Conservation (phyloP, 2,113 vertebrate genomes). For the Deroptyus accipitrinus region DNA sequence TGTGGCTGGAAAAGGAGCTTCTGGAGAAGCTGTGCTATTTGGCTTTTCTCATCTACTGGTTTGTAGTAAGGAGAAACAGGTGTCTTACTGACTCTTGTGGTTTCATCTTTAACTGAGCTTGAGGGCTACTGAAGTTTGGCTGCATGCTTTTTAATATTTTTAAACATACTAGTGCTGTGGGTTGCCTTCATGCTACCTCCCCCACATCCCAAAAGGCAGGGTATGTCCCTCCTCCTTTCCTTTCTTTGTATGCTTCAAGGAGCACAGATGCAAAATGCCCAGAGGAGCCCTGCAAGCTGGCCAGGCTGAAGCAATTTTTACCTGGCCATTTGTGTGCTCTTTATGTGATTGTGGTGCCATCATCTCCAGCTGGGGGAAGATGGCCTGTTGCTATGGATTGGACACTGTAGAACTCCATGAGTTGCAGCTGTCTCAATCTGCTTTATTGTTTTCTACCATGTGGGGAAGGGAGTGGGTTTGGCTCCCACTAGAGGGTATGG, state of each 20-base stretch:
- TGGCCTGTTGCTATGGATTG: background rate
- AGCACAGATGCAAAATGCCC: background rate
- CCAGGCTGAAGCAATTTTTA: rapidly evolving
- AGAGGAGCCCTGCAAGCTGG: background rate
- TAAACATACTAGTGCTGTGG: background rate
- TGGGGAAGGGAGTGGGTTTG: background rate
- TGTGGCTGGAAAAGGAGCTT: background rate
- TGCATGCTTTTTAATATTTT: background rate
- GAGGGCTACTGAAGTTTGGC: background rate
- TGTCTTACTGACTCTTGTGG: background rate
- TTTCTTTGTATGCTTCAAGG: background rate
- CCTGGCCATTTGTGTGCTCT: rapidly evolving
- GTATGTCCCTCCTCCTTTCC: background rate
- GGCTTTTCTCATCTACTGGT: background rate
- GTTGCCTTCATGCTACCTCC: background rate
- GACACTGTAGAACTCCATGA: background rate
- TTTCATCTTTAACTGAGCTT: background rate
- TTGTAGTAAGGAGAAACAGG: conserved; percentile 27
- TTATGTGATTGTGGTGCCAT: rapidly evolving
- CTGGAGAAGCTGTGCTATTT: background rate
- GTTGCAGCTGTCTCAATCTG: background rate
- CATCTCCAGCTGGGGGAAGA: background rate
- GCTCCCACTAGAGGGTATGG: background rate
- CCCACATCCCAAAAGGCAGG: background rate
- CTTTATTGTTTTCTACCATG: background rate